Evolutionary conservation across 2,888 invertebrate genomes (phyloP), one percentile per base, ranked within the genome.

Genomic region (Xestia ashworthii): DNA sequence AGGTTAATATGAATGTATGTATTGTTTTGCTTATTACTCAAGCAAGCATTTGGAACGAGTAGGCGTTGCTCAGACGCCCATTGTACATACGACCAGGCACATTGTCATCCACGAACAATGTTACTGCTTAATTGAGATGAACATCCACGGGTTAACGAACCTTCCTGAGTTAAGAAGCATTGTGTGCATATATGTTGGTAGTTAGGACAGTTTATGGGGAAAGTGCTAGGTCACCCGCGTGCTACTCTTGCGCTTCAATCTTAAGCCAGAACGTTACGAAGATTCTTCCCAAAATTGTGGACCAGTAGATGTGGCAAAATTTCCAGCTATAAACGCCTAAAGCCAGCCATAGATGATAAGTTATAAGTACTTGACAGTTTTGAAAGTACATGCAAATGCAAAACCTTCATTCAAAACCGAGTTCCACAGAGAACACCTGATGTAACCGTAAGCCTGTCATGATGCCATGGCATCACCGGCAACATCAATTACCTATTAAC

Each of bases 51-150:
- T 75, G 71, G 70, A 87, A 75, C 74, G 85, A 78, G 90, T 87
- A 82, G 90, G 90, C 88, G 89, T 80, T 78, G 73, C 78, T 71
- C 78, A 70, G 55, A 69, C 81, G 80, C 78, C 87, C 87, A 88
- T 90, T 90, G 87, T 90, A 3, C 58, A 14, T 58, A 2, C 72
- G 79, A 69, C 50, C 72, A 85, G 79, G 81, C 80, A 71, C 83
- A 86, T 87, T 87, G 86, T 86, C 83, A 84, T 84, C 76, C 80
- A 80, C 80, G 82, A 81, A 89, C 90, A 89, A 90, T 89, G 89
- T 83, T 76, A 84, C 76, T 82, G 76, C 86, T 84, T 90, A 90
- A 90, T 90, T 90, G 90, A 88, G 78, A 79, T 82, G 86, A 84
- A 85, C 74, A 86, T 80, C 81, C 78, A 80, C 79, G 69, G 83